Base-by-base conservation (phyloP, 2,797 vertebrate genomes). In the Eutrigla gurnardus region DNA sequence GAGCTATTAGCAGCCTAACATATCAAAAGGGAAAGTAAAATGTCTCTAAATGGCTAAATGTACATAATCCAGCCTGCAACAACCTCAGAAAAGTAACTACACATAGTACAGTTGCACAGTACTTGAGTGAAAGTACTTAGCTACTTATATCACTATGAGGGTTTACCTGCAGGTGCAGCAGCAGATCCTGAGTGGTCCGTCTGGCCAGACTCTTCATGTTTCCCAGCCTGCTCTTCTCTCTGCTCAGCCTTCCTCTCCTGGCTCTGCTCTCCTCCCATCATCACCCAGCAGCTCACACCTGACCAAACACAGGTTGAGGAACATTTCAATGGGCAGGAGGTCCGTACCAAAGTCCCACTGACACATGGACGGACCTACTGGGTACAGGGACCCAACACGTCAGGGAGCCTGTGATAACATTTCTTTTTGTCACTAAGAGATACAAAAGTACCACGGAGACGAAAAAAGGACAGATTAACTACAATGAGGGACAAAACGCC, bases 251-350 rank as follows among this genome's bases (percentile, higher is more conserved):
- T 72, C 52, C 2, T 67, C 66, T 88, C 78, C 0, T 35, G 53
- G 71, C 91, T 93, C 72, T 90, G 88, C 14, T 73, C 88, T 61
- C 79, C 87, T 47, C 83, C 93, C 94, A 95, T 95, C 39, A 8
- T 89, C 71, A 37, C 36, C 18, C 18, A 17, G 14, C 2, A 43
- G 2, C 40, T 70, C 66, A 75, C 73, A 75, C 73, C 86, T 91
- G 82, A 14, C 12, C 6, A 57, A 13, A 25, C 25, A 25, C 25
- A 25, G 25, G 25, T 1, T 25, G 1, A 25, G 25, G 25, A 25
- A 25, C 25, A 25, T 25, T 25, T 25, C 65, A n/a, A 0, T 6
- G 59, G 40, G 70, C 66, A 75, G 32, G 18, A 33, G 33, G 12
- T 33, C 11, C 52, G 2, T n/a, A 7, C 25, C 6, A 3, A 35